Conservation (phyloP, 2,797 vertebrate species). For the Aphelocoma californica region DNA sequence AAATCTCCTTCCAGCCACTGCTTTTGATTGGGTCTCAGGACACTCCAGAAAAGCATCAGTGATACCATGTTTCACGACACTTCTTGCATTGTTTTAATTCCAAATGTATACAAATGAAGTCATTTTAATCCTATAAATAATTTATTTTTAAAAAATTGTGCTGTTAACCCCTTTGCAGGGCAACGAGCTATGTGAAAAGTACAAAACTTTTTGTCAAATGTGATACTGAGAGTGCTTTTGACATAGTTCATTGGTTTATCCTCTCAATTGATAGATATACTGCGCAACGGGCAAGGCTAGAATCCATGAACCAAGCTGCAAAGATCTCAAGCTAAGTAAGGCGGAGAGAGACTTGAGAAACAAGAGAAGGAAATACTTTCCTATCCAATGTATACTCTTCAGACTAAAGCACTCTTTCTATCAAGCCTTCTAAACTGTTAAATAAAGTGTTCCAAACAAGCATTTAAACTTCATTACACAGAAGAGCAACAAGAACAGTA, state of each 20-base stretch:
- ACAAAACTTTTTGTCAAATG: constrained; percentile 86
- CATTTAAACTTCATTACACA: constrained; percentile 88
- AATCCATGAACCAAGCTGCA: constrained; percentile 87
- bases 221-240: constrained; percentile 82
- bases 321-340: constrained; percentile 87
- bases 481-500: constrained; percentile 86
- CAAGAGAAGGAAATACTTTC: constrained; percentile 82
- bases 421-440: constrained; percentile 92
- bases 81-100: constrained; percentile 81
- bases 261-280: constrained; percentile 77
- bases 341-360: constrained; percentile 82
- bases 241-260: constrained; percentile 82
- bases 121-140: constrained; percentile 86
- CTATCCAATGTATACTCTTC: constrained; percentile 89
- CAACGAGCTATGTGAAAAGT: constrained; percentile 83
- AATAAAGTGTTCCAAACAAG: constrained; percentile 93
- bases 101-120: constrained; percentile 86
- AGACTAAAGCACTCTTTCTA: constrained; percentile 90
- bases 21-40: constrained; percentile 57
- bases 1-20: constrained; percentile 68
- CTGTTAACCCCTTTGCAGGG: constrained; percentile 82
- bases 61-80: constrained; percentile 64
- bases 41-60: constrained; percentile 68
- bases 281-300: constrained; percentile 82
- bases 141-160: constrained; percentile 87